phyloP scores from a whole-genome alignment of 2,797 vertebrate species.

The Triplophysa bombifrons region DNA sequence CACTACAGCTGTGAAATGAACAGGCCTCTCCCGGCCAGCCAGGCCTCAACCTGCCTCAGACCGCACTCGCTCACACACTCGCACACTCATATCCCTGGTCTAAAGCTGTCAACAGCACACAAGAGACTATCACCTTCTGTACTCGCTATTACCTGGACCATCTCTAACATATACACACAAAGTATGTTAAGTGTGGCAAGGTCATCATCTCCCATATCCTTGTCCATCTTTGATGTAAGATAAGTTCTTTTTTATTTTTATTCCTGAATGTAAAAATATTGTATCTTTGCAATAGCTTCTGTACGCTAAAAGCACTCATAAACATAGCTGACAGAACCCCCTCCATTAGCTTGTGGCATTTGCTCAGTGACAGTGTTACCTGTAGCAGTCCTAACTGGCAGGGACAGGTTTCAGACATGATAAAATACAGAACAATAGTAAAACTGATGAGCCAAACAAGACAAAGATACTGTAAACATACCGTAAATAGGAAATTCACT shows the following conservation, averaged over 20 bases:
- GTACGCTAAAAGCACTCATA: slow-evolving; percentile 34
- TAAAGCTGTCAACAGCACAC: slow-evolving; percentile 7
- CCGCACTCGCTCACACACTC: slow-evolving; percentile 45
- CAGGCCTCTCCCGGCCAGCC: slow-evolving; percentile 55
- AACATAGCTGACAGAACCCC: slow-evolving; percentile 38
- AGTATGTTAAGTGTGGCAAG: slow-evolving; percentile 1
- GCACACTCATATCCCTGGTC: slow-evolving; percentile 49
- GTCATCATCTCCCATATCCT: slow-evolving; percentile 32
- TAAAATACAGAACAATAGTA: slow-evolving; percentile 59
- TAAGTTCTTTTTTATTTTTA: slow-evolving; percentile 28
- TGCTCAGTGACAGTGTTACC: slow-evolving; percentile 18
- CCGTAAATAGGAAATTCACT: slow-evolving; percentile 17
- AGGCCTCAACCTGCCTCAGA: slow-evolving; percentile 48
- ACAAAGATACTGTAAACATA: slow-evolving; percentile 18
- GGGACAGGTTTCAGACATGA: slow-evolving; percentile 56
- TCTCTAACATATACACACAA: background rate
- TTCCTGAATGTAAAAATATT: slow-evolving; percentile 30
- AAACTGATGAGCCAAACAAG: slow-evolving; percentile 39
- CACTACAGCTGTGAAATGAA: slow-evolving; percentile 91
- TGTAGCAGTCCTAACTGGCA: background rate
- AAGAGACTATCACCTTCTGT: background rate
- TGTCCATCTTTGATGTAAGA: slow-evolving; percentile 29
- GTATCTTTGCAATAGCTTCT: background rate
- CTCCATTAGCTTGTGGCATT: slow-evolving; percentile 47
- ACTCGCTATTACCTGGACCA: slow-evolving; percentile 11